phyloP scores from a whole-genome alignment of 2,797 vertebrate species.

The Sphaeramia orbicularis region DNA sequence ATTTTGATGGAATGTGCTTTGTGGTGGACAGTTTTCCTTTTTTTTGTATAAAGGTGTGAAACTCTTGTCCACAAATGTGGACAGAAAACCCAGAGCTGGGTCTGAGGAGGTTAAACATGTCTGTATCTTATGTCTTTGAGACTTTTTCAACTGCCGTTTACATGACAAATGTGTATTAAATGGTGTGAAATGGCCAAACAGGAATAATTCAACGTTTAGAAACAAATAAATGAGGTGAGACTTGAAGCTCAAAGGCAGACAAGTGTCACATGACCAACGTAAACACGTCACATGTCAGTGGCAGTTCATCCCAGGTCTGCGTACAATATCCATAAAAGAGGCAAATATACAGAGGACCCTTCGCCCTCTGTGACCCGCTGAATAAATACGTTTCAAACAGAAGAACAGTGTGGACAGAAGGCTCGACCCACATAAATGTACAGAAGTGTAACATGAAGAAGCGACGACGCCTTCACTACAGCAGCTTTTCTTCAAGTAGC shows the following conservation, averaged over 20 bases:
- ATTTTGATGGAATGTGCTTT: too few relatives aligned
- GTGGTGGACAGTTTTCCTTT: too few relatives aligned
- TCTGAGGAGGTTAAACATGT: too few relatives aligned
- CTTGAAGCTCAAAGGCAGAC: background rate
- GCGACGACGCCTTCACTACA: constrained; percentile 41
- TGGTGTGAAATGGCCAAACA: background rate
- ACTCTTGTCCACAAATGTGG: too few relatives aligned
- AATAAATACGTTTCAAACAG: constrained; percentile 52
- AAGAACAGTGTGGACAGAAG: constrained; percentile 40
- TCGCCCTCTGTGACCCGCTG: constrained; percentile 43
- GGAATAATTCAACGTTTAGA: constrained; percentile 1
- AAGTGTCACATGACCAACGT: background rate
- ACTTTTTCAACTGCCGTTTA: background rate
- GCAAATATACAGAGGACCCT: constrained; percentile 74
- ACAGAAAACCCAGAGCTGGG: too few relatives aligned
- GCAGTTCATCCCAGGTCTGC: constrained; percentile 51
- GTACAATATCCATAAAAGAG: constrained; percentile 59
- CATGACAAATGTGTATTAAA: background rate
- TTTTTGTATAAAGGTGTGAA: too few relatives aligned
- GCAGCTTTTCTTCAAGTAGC: constrained; percentile 52
- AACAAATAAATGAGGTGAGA: background rate
- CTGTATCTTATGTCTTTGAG: too few relatives aligned
- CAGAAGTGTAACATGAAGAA: constrained; percentile 63
- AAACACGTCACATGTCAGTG: background rate
- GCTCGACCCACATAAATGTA: constrained; percentile 40